These are phyloP conservation scores for Porites divaricata DNA, from an alignment of 92 coral and sea anemone genomes.

Conservation along the genomic window DNA sequence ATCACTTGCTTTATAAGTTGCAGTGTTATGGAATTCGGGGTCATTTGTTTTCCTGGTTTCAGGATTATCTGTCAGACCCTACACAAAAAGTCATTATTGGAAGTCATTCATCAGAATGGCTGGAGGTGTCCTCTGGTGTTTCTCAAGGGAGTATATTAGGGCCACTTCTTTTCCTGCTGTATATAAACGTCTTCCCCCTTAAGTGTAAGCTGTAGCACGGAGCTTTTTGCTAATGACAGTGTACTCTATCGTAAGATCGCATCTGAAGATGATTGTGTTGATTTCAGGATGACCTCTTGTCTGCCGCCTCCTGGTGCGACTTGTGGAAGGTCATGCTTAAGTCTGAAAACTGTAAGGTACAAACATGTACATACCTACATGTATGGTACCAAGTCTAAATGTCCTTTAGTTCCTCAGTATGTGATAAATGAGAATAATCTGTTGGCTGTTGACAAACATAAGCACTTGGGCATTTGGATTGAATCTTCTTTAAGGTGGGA, in stretches of 20 bases:
- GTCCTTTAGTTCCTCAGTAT: conserved; percentile 7
- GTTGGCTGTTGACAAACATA: too few species aligned
- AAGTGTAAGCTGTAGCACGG: too few species aligned
- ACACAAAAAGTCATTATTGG: background rate
- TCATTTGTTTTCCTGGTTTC: conserved; percentile 34
- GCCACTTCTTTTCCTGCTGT: too few species aligned
- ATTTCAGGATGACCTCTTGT: conserved; percentile 24
- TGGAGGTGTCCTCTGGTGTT: conserved; percentile 10
- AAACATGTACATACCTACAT: too few species aligned
- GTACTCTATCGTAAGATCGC: too few species aligned
- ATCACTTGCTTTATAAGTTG: conserved; percentile 45
- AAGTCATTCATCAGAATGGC: conserved; percentile 12
- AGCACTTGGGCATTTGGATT: background rate
- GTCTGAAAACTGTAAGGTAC: conserved; percentile 36
- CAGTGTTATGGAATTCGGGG: background rate
- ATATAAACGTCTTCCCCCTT: too few species aligned
- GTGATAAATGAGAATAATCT: background rate
- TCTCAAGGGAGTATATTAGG: too few species aligned
- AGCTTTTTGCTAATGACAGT: too few species aligned
- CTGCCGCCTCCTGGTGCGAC: conserved; percentile 23
- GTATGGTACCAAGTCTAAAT: conserved; percentile 24
- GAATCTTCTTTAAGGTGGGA: conserved; percentile 25
- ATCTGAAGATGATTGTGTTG: conserved; percentile 8
- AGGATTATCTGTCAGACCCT: conserved; percentile 18
- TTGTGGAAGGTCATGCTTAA: conserved; percentile 7